Evolutionary conservation across 1,140 invertebrate genomes (phyloP), one percentile per base, ranked within the genome.

Genomic region (Lucilia sericata): DNA sequence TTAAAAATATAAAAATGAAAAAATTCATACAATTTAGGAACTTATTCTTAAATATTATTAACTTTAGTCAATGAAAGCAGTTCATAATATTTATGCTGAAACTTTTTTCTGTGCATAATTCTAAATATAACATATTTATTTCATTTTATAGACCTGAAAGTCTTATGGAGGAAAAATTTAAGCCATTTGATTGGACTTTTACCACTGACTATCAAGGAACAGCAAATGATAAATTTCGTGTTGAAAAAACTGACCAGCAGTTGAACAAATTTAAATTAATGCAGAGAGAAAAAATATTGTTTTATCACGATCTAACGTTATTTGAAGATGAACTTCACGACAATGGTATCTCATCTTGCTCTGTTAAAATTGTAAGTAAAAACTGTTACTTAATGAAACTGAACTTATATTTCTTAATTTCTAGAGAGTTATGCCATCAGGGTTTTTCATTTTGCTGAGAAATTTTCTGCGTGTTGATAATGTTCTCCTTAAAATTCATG

Each of bases 271-370:
- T 99, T 86, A 95, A 97, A 89, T 92, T 99, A 25, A 98, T 97
- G 92, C 92, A 94, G 85, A 95, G 94, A 88, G 98, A 99, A 84
- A 95, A 96, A 90, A 99, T 99, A 84, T 91, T 98, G 0, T 99
- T 99, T 91, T 99, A 98, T 92, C 94, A 97, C 86, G 97, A 99
- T 91, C 91, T 99, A 49, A 95, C 96, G 30, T 92, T 99, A 2
- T 99, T 97, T 93, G 99, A 99, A 93, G 99, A 99, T 93, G 99
- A 99, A 92, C 92, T 99, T 76, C 98, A 99, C 90, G 99, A 99
- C 92, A 97, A 99, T 93, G 99, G 99, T 25, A 95, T 97, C 82
- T 97, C 98, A 0, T 94, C 95, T 78, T 94, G 95, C 86, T 96
- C 95, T 86, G 96, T 98, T 0, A 99, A 99, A 95, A 98, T 99